Percentiles rank a stretch among this genome's conserved stretches.
Conservation (phyloP, 2,888 invertebrate species). For the Baronia brevicornis region DNA sequence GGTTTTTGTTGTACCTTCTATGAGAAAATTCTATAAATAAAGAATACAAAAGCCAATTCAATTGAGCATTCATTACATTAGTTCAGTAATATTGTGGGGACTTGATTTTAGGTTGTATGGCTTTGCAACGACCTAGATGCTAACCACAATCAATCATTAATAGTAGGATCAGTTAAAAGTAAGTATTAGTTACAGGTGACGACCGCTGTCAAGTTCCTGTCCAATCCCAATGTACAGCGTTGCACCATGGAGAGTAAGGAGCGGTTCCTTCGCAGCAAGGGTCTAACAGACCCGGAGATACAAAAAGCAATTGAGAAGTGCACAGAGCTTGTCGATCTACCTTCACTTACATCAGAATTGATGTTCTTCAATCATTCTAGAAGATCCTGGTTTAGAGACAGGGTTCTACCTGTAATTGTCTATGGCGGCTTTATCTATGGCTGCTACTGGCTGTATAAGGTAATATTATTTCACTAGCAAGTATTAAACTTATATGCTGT, state of each 20-base stretch:
- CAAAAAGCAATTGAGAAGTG: conserved; percentile 83
- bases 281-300: conserved; percentile 84
- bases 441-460: conserved; percentile 88
- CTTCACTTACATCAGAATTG: conserved; percentile 56
- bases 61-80: too few species aligned
- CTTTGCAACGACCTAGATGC: too few species aligned
- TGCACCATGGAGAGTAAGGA: conserved; percentile 87
- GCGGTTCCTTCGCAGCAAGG: conserved; percentile 85
- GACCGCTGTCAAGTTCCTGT: conserved; percentile 90
- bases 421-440: conserved; percentile 87
- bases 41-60: too few species aligned
- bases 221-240: conserved; percentile 87
- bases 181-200: conserved; percentile 76
- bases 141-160: too few species aligned
- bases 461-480: conserved; percentile 33
- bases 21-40: too few species aligned
- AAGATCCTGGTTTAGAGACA: conserved; percentile 76
- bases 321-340: conserved; percentile 52
- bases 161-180: conserved; percentile 12
- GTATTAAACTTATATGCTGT: conserved; percentile 7
- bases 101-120: too few species aligned
- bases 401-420: conserved; percentile 82
- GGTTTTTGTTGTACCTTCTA: too few species aligned
- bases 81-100: too few species aligned
- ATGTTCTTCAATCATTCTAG: conserved; percentile 54